Evolutionary conservation across 1,140 invertebrate genomes (phyloP).

Genomic region (Gerris buenoi): DNA sequence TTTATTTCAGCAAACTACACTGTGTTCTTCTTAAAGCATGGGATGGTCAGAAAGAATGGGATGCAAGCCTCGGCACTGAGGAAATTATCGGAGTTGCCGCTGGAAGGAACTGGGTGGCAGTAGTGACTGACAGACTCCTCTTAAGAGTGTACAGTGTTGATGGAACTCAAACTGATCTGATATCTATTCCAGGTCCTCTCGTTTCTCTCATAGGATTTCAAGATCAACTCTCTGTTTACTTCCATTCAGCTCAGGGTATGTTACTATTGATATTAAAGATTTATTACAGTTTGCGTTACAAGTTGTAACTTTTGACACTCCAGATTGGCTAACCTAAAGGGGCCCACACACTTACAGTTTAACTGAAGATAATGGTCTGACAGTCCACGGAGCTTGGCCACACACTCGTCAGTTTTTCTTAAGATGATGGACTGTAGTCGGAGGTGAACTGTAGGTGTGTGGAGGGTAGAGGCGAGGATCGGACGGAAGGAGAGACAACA

Average conservation of each 20-base stretch:
- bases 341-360: too few relatives aligned
- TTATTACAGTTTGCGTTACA: too few relatives aligned
- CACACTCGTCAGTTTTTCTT: too few relatives aligned
- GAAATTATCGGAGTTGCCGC: conserved; percentile 53
- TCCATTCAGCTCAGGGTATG: conserved; percentile 51
- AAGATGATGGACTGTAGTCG: too few relatives aligned
- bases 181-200: conserved; percentile 53
- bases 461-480: too few relatives aligned
- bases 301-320: too few relatives aligned
- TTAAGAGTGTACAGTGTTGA: conserved; percentile 69
- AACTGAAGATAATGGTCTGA: too few relatives aligned
- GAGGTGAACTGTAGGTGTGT: too few relatives aligned
- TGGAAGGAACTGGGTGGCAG: conserved; percentile 58
- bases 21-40: conserved; percentile 59
- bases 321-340: too few relatives aligned
- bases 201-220: conserved; percentile 51
- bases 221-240: conserved; percentile 57
- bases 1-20: conserved; percentile 34
- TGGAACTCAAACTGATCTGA: conserved; percentile 68
- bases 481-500: too few relatives aligned
- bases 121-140: conserved; percentile 52
- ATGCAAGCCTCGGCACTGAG: conserved; percentile 56
- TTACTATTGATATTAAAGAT: too few relatives aligned
- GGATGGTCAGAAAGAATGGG: conserved; percentile 80
- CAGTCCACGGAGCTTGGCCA: too few relatives aligned